These are phyloP conservation scores for Rhabdophis nuchalis DNA, from an alignment of 2,797 vertebrate species.

Conservation along the genomic window DNA sequence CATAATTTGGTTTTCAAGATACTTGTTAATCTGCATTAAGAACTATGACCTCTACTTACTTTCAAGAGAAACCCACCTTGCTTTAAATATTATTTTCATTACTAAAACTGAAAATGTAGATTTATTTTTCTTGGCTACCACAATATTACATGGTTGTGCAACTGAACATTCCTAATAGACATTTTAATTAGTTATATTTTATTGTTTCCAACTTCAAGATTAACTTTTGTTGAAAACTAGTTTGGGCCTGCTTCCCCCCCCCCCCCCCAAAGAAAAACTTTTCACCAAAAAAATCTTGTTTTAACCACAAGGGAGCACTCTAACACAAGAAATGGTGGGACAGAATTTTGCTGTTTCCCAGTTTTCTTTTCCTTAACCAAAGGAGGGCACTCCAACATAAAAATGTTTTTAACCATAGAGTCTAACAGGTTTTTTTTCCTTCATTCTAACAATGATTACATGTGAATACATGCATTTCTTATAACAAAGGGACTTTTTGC, in stretches of 20 bases:
- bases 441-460: neutral
- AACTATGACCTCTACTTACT: neutral
- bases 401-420: neutral
- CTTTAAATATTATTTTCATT: neutral
- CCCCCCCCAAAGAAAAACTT: neutral
- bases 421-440: neutral
- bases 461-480: neutral
- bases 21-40: neutral
- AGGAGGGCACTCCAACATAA: neutral
- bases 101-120: neutral
- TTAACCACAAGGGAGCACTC: neutral
- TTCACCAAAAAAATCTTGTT: neutral
- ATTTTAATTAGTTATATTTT: neutral
- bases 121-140: neutral
- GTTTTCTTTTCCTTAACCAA: neutral
- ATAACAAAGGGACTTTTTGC: neutral
- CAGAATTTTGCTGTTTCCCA: neutral
- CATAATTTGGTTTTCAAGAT: neutral
- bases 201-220: neutral
- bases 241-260: neutral
- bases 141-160: neutral
- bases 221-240: neutral
- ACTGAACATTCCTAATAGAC: neutral
- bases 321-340: neutral
- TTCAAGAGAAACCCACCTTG: neutral